Conservation (phyloP, 2,888 invertebrate species). For the Balanococcus diminutus region DNA sequence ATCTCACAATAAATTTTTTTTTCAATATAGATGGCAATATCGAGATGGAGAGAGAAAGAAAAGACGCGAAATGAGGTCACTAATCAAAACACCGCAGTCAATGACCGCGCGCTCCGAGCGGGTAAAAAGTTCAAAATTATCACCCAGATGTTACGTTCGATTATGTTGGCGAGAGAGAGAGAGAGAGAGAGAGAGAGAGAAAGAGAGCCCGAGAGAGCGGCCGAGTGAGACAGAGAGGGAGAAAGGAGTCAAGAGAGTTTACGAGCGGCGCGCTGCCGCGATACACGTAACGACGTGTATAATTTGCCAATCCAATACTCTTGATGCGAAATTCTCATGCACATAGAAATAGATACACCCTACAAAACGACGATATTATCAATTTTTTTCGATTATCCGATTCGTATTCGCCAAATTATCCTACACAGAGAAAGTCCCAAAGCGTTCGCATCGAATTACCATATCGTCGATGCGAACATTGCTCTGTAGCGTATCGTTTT, state of each 20-base stretch:
- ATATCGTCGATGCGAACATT: not conserved
- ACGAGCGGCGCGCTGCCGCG: not conserved
- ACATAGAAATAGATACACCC: too few relatives aligned
- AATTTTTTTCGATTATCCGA: not conserved
- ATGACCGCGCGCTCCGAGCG: slow-evolving; percentile 17
- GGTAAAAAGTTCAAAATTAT: slow-evolving; percentile 10
- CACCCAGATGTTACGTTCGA: slow-evolving; percentile 23
- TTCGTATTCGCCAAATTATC: not conserved
- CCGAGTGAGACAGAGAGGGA: not conserved
- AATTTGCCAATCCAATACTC: not conserved
- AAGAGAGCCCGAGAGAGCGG: not conserved
- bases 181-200: not conserved
- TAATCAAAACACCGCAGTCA: slow-evolving; percentile 37
- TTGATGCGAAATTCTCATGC: not conserved
- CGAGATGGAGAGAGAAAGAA: not conserved
- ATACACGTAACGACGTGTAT: not conserved
- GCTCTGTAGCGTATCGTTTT: not conserved
- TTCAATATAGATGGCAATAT: slow-evolving; percentile 12
- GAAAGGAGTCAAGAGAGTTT: not conserved
- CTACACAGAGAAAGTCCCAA: not conserved
- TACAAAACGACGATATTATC: not conserved
- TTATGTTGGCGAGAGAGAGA: not conserved
- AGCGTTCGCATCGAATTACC: not conserved
- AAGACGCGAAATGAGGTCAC: slow-evolving; percentile 18
- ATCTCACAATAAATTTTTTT: slow-evolving; percentile 18